These are phyloP conservation scores for Eupithecia subumbrata DNA, from an alignment of 2,888 invertebrate genomes.

Conservation along the genomic window DNA sequence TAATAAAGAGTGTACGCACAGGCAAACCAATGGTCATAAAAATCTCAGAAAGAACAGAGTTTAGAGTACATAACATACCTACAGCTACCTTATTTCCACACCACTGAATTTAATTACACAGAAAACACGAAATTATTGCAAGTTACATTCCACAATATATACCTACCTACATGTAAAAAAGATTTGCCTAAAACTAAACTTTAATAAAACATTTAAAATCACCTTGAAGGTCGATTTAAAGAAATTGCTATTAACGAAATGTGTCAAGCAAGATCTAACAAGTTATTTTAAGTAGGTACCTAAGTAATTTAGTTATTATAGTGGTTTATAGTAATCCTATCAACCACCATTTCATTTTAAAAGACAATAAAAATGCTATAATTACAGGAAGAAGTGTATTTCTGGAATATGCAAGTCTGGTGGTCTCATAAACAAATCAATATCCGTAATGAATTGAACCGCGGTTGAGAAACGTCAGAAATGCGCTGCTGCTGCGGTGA, in stretches of 20 bases:
- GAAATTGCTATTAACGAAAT: background rate
- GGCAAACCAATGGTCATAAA: constrained; percentile 1
- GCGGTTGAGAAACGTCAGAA: background rate
- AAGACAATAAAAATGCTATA: too few species aligned
- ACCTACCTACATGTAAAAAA: background rate
- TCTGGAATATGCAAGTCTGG: background rate
- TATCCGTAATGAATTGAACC: background rate
- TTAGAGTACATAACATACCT: background rate
- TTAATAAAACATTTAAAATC: background rate
- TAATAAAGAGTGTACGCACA: constrained; percentile 10
- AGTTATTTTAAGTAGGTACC: background rate
- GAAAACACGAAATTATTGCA: background rate
- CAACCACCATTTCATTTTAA: too few species aligned
- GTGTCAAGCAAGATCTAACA: background rate
- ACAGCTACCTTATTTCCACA: background rate
- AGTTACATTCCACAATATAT: background rate
- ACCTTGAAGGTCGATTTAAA: background rate
- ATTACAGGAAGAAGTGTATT: background rate
- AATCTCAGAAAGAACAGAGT: background rate
- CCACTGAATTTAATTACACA: background rate
- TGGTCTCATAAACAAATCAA: background rate
- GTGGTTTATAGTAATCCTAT: background rate
- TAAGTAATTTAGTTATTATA: background rate
- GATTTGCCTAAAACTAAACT: background rate
- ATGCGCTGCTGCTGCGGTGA: background rate